Evolutionary conservation across 2,888 invertebrate genomes (phyloP).

Genomic region (Oeneis ivallda): DNA sequence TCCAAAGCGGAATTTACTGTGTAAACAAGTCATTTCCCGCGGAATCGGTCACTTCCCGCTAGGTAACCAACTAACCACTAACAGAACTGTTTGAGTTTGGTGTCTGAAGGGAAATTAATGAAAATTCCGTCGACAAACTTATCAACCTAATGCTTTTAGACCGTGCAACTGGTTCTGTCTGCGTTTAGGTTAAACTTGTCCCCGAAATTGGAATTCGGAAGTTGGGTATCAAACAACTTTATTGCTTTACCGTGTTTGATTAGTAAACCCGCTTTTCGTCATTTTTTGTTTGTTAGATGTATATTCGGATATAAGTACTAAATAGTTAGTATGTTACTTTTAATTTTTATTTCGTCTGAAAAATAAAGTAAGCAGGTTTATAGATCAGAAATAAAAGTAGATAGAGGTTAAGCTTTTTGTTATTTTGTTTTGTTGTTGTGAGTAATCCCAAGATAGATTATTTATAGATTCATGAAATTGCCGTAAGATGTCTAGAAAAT

Average conservation of each 20-base stretch:
- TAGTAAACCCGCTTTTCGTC: constrained; percentile 6
- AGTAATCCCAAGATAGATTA: too few relatives aligned
- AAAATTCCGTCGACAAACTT: constrained; percentile 30
- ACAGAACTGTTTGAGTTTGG: constrained; percentile 36
- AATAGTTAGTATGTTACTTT: background rate
- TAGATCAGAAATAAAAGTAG: too few relatives aligned
- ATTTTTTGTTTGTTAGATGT: background rate
- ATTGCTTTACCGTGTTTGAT: constrained; percentile 3
- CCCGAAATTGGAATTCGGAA: constrained; percentile 25
- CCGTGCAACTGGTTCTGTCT: constrained; percentile 23
- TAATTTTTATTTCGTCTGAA: too few relatives aligned
- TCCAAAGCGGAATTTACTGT: constrained; percentile 45
- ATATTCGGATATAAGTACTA: background rate
- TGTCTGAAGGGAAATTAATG: constrained; percentile 34
- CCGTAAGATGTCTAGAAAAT: too few relatives aligned
- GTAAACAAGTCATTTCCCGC: constrained; percentile 45
- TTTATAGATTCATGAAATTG: too few relatives aligned
- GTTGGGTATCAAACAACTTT: constrained; percentile 13
- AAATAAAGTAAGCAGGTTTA: too few relatives aligned
- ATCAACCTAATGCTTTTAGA: constrained; percentile 31
- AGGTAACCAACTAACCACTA: constrained; percentile 35
- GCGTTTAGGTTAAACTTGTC: constrained; percentile 16
- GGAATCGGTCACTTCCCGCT: constrained; percentile 39
- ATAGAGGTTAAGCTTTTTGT: too few relatives aligned
- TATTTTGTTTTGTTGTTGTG: too few relatives aligned